These are phyloP conservation scores for Semaprochilodus insignis DNA, from an alignment of 2,797 vertebrate species.

Conservation along the genomic window DNA sequence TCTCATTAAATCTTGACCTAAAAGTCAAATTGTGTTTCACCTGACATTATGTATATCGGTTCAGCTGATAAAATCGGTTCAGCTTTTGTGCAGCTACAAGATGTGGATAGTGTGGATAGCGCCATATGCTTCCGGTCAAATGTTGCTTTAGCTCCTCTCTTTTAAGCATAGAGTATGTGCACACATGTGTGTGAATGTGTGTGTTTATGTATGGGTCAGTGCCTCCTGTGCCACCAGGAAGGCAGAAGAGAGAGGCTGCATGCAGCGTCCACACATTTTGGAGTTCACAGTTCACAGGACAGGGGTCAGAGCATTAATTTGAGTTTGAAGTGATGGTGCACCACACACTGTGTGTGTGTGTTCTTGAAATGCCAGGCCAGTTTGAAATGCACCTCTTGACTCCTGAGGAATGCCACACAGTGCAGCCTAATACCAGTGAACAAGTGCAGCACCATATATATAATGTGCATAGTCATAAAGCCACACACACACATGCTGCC, in stretches of 20 bases:
- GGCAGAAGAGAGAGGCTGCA: constrained; percentile 7
- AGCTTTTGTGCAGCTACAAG: too few species aligned
- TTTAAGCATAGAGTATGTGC: not conserved
- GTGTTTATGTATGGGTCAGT: constrained; percentile 43
- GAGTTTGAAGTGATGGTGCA: constrained; percentile 21
- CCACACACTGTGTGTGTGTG: constrained; percentile 32
- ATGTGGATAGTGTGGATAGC: too few species aligned
- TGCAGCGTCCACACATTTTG: constrained; percentile 47
- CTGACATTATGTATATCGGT: too few species aligned
- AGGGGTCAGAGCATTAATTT: constrained; percentile 50
- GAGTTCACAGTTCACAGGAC: constrained; percentile 50
- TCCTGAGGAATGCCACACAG: constrained; percentile 52
- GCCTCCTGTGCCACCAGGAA: constrained; percentile 18
- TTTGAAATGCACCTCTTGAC: constrained; percentile 59
- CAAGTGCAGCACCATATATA: constrained; percentile 52
- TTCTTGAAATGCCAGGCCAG: constrained; percentile 52
- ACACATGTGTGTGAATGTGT: not conserved
- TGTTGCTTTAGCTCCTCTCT: not conserved
- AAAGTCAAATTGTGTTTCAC: too few species aligned
- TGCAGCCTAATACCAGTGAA: constrained; percentile 46
- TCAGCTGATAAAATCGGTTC: too few species aligned
- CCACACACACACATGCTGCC: constrained; percentile 54
- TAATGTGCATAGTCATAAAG: constrained; percentile 48
- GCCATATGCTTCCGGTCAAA: not conserved
- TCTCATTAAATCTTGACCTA: too few species aligned